phyloP scores from a whole-genome alignment of 2,113 vertebrate genomes.

The Helogale parvula region DNA sequence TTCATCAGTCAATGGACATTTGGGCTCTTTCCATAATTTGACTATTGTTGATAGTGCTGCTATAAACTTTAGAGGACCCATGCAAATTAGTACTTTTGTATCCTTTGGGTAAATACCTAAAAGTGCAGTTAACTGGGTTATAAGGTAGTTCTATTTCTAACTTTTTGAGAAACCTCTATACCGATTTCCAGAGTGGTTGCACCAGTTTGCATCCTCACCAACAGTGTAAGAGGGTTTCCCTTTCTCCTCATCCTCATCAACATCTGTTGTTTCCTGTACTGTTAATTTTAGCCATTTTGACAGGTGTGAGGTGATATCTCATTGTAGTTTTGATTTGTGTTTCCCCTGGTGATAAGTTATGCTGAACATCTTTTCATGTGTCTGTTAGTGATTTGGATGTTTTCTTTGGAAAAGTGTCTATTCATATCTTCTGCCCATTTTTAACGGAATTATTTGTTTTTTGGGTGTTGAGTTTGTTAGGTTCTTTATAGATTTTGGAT shows the following conservation, averaged over 20 bases:
- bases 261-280: not conserved
- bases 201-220: not conserved
- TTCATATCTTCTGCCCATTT: not conserved
- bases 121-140: not conserved
- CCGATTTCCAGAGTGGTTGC: not conserved
- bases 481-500: not conserved
- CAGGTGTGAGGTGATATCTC: not conserved
- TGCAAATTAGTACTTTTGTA: not conserved
- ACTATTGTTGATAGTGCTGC: not conserved
- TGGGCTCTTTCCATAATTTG: not conserved
- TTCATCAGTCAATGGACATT: not conserved
- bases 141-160: not conserved
- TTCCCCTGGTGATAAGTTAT: not conserved
- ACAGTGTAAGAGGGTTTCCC: not conserved
- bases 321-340: not conserved
- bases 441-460: not conserved
- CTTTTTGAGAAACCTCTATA: not conserved
- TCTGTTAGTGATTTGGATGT: no score
- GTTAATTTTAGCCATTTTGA: not conserved
- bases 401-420: no score
- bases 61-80: not conserved
- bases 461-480: not conserved
- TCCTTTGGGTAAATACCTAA: not conserved
- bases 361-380: no score
- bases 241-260: not conserved